Percentiles rank a stretch among this genome's conserved stretches.
These are phyloP conservation scores for Mormyrus iriodes DNA, from an alignment of 2,113 vertebrate species.

Conservation along the genomic window DNA sequence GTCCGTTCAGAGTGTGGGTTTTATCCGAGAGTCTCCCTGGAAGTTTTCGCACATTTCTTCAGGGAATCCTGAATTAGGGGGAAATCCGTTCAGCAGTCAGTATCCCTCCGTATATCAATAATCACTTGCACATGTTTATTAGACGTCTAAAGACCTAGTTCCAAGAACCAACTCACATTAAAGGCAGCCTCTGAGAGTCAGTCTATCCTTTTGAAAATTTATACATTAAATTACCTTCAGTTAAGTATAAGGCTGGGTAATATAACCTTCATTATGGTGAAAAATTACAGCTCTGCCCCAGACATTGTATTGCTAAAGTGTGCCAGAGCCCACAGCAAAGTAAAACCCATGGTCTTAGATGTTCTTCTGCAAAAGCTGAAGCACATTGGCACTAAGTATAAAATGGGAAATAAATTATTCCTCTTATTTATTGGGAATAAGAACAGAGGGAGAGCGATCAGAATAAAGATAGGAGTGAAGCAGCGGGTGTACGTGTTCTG, in stretches of 20 bases:
- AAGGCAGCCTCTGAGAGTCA: background rate
- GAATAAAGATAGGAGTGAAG: conserved; percentile 4
- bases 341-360: background rate
- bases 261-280: background rate
- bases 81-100: background rate
- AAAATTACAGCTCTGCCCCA: background rate
- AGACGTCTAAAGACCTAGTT: background rate
- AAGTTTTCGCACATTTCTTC: background rate
- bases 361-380: conserved; percentile 4
- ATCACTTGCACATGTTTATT: background rate
- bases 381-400: background rate
- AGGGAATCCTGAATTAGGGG: background rate
- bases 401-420: background rate
- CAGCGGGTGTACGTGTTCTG: background rate
- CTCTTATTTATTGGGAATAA: conserved; percentile 6
- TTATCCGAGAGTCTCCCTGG: background rate
- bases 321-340: conserved; percentile 1
- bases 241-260: background rate
- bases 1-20: background rate
- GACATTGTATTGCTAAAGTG: background rate
- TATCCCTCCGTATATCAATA: background rate
- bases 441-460: background rate
- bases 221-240: conserved; percentile 5
- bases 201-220: conserved; percentile 10
- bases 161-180: background rate